Conservation (phyloP, 2,113 vertebrate species). For the Xiphophorus hellerii region DNA sequence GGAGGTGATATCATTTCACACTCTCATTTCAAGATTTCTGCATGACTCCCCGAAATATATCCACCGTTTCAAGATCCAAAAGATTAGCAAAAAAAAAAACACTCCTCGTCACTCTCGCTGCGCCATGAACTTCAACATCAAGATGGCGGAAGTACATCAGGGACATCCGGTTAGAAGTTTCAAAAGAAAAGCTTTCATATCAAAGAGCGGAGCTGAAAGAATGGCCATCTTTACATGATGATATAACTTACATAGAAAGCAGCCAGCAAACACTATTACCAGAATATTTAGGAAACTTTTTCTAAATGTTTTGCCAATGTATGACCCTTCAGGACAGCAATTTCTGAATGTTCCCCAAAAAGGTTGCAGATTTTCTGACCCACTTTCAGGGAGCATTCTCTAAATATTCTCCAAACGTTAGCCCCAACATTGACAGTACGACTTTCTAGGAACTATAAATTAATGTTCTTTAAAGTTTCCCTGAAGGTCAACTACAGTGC, state of each 20-base stretch:
- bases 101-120: slow-evolving; percentile 66
- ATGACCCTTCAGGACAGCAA: no score
- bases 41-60: slow-evolving; percentile 62
- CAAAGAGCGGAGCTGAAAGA: neutral
- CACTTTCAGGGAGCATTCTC: no score
- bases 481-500: no score
- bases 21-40: slow-evolving; percentile 80
- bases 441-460: no score
- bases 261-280: no score
- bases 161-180: slow-evolving; percentile 14
- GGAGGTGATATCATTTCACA: slow-evolving; percentile 87
- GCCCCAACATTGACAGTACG: neutral
- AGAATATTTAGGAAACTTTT: no score
- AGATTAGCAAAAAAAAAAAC: slow-evolving; percentile 4
- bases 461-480: no score
- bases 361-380: no score
- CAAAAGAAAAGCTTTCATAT: slow-evolving; percentile 36
- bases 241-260: neutral
- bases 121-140: slow-evolving; percentile 48
- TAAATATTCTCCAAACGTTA: neutral
- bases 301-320: no score
- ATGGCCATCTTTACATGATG: neutral
- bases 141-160: rapidly evolving
- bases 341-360: no score
- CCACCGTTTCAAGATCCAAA: slow-evolving; percentile 48